Percentiles rank a stretch among this genome's conserved stretches.
Conservation (phyloP, 2,888 invertebrate genomes). For the Abrostola tripartita region DNA sequence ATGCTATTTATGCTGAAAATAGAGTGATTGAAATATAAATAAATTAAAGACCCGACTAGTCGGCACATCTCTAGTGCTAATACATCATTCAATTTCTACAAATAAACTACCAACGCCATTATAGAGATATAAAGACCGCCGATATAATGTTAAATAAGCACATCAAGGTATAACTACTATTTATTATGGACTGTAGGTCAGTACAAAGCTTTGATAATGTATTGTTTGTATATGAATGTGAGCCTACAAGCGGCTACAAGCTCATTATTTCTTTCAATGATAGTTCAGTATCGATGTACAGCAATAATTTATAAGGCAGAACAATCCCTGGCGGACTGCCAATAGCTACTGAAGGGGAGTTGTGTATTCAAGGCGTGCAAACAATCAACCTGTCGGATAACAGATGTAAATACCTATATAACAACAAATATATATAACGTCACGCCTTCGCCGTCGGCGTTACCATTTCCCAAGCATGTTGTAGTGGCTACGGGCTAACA, state of each 20-base stretch:
- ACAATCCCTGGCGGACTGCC: constrained; percentile 69
- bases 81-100: neutral
- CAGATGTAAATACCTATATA: constrained; percentile 41
- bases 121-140: neutral
- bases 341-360: constrained; percentile 56
- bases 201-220: constrained; percentile 23
- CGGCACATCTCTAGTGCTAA: neutral
- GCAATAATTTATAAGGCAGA: constrained; percentile 64
- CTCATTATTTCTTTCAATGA: constrained; percentile 61
- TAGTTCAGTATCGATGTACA: constrained; percentile 63
- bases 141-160: constrained; percentile 8
- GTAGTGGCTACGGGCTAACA: neutral
- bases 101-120: neutral
- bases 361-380: constrained; percentile 62
- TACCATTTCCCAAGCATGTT: no score
- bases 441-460: neutral
- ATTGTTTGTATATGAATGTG: constrained; percentile 33
- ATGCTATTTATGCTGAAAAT: no score
- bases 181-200: constrained; percentile 11
- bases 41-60: no score
- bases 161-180: constrained; percentile 8
- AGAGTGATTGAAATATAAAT: no score
- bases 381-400: constrained; percentile 62
- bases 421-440: constrained; percentile 21
- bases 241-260: constrained; percentile 28